Percentiles rank a stretch among this genome's conserved stretches.
Evolutionary conservation across 2,888 invertebrate species (phyloP).

Genomic region (Hirtodrosophila histrioides): DNA sequence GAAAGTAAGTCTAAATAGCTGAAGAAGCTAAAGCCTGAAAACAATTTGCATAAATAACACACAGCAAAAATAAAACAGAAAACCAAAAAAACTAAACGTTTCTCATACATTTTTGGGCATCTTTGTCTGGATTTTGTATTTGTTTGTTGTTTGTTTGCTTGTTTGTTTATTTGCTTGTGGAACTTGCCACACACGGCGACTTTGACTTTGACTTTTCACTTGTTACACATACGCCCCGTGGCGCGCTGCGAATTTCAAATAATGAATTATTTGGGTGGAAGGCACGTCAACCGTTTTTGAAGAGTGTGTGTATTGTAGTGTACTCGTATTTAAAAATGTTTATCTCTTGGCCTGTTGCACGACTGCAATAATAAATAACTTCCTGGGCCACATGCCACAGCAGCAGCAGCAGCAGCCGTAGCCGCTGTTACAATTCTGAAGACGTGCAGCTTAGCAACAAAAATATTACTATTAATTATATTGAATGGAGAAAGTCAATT

Average conservation of each 20-base stretch:
- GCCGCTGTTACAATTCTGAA: conserved; percentile 70
- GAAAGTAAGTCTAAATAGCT: conserved; percentile 56
- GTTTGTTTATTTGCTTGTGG: conserved; percentile 7
- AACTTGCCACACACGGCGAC: conserved; percentile 46
- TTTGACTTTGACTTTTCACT: conserved; percentile 68
- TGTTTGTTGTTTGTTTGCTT: conserved; percentile 9
- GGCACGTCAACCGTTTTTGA: conserved; percentile 37
- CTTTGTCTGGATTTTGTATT: conserved; percentile 5
- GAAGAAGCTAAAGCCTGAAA: conserved; percentile 39
- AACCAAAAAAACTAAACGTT: conserved; percentile 1
- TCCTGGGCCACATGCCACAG: conserved; percentile 66
- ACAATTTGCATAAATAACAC: conserved; percentile 70
- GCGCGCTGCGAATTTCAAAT: conserved; percentile 68
- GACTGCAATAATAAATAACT: conserved; percentile 76
- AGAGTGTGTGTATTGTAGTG: conserved; percentile 3
- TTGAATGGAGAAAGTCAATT: conserved; percentile 81
- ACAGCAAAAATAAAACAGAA: conserved; percentile 5
- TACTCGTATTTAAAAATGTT: conserved; percentile 38
- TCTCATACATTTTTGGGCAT: conserved; percentile 15
- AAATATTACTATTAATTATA: conserved; percentile 79
- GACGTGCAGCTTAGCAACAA: conserved; percentile 58
- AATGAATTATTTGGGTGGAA: conserved; percentile 36
- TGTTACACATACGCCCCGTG: conserved; percentile 77
- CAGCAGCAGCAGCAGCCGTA: too few species aligned
- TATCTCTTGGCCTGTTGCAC: conserved; percentile 27